Conservation (phyloP, 2,797 vertebrate species). For the Moxostoma hubbsi region DNA sequence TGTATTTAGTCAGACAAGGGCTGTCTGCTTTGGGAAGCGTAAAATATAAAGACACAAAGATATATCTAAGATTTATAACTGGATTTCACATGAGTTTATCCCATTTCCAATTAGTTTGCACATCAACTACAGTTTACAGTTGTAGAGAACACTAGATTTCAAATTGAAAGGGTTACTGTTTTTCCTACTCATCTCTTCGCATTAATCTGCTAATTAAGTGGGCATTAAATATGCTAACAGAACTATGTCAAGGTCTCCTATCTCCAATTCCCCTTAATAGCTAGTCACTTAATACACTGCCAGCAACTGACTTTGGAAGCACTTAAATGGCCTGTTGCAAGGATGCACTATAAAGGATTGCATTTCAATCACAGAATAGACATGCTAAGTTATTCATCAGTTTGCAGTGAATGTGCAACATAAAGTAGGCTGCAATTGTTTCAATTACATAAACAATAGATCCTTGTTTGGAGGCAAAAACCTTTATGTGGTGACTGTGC, state of each 20-base stretch:
- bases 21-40: neutral
- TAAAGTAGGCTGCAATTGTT: slow-evolving; percentile 56
- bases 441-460: slow-evolving; percentile 56
- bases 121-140: neutral
- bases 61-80: neutral
- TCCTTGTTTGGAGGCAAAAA: slow-evolving; percentile 47
- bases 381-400: slow-evolving; percentile 72
- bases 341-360: slow-evolving; percentile 60
- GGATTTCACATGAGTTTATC: neutral
- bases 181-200: slow-evolving; percentile 1
- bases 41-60: too few species aligned
- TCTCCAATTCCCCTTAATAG: slow-evolving; percentile 62
- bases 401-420: slow-evolving; percentile 41
- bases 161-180: neutral
- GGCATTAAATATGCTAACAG: slow-evolving; percentile 60
- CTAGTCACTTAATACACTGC: slow-evolving; percentile 62
- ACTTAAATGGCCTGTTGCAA: slow-evolving; percentile 46
- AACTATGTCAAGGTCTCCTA: slow-evolving; percentile 59
- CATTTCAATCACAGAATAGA: slow-evolving; percentile 65
- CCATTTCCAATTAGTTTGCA: neutral
- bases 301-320: slow-evolving; percentile 61
- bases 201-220: slow-evolving; percentile 64
- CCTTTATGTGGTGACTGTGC: slow-evolving; percentile 44
- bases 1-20: slow-evolving; percentile 17
- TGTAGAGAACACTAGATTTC: slow-evolving; percentile 1